A percentile compares a stretch with the other conserved stretches of the same genome.
phyloP scores from a whole-genome alignment of 2,888 invertebrate species.

The Penaeus monodon region DNA sequence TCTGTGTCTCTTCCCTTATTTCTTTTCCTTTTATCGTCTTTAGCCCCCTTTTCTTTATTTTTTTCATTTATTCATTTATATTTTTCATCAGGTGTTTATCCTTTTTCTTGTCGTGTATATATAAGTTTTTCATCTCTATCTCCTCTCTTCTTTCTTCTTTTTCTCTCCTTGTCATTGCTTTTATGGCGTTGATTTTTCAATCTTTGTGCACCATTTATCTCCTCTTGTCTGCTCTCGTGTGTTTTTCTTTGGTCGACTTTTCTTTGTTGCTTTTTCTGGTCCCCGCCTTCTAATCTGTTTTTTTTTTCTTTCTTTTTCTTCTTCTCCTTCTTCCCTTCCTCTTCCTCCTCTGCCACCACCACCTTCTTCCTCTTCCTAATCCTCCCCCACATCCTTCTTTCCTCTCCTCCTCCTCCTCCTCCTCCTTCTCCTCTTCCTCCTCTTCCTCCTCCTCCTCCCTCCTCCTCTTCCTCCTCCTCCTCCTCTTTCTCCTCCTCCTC shows the following conservation, averaged over 20 bases:
- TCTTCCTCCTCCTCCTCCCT: too few relatives aligned
- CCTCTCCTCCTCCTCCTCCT: too few relatives aligned
- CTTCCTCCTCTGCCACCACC: too few relatives aligned
- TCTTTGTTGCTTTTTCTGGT: neutral
- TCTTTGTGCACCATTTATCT: neutral
- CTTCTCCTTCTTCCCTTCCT: too few relatives aligned
- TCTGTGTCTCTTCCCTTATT: neutral
- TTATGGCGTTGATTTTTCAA: neutral
- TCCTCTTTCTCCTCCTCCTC: neutral
- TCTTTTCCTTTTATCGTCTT: too few relatives aligned
- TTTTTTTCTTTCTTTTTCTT: too few relatives aligned
- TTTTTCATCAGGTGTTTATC: neutral
- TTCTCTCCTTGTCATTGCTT: neutral
- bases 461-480: neutral
- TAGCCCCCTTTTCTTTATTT: neutral
- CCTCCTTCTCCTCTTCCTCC: too few relatives aligned
- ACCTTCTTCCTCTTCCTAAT: too few relatives aligned
- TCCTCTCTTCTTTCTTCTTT: neutral
- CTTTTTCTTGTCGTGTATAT: neutral
- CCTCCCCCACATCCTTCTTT: rapidly evolving
- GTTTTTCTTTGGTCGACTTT: neutral
- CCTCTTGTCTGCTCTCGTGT: neutral
- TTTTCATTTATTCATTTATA: neutral
- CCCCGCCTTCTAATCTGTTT: neutral
- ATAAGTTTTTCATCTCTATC: neutral